Conservation (phyloP, 2,797 vertebrate genomes). For the Tympanoctomys barrerae region DNA sequence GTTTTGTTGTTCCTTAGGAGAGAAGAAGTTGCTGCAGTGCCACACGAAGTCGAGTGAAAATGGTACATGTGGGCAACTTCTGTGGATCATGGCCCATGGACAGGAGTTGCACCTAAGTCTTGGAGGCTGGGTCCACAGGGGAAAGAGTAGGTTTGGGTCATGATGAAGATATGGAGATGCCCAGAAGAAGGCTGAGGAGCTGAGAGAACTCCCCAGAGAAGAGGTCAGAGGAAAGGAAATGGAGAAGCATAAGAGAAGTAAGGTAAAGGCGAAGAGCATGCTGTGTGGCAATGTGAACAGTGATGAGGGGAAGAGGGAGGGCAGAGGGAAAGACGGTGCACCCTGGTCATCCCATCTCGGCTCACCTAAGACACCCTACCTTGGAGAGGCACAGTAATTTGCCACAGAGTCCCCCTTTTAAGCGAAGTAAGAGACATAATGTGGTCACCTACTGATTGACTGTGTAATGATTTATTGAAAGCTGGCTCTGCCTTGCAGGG, state of each 20-base stretch:
- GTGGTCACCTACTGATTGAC: not conserved
- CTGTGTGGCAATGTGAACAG: not conserved
- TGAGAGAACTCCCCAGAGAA: not conserved
- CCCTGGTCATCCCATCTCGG: not conserved
- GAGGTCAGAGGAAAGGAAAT: not conserved
- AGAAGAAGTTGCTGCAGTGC: not conserved
- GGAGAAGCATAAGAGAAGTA: not conserved
- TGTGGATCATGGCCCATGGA: not conserved
- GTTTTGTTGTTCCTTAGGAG: not conserved
- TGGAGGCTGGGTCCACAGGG: not conserved
- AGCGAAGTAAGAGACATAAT: not conserved
- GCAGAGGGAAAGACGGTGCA: not conserved
- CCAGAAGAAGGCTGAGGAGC: not conserved
- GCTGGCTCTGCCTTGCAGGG: too few relatives aligned
- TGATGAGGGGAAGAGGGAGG: not conserved
- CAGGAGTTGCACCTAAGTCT: not conserved
- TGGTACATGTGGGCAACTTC: not conserved
- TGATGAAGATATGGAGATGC: not conserved
- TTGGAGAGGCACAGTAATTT: not conserved
- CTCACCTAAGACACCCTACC: not conserved
- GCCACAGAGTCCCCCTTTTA: not conserved
- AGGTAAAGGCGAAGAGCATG: not conserved
- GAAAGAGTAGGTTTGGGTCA: not conserved
- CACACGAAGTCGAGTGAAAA: not conserved
- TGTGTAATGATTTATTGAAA: not conserved